These are phyloP conservation scores for Manis javanica DNA, from an alignment of 2,797 vertebrate genomes.

Conservation along the genomic window DNA sequence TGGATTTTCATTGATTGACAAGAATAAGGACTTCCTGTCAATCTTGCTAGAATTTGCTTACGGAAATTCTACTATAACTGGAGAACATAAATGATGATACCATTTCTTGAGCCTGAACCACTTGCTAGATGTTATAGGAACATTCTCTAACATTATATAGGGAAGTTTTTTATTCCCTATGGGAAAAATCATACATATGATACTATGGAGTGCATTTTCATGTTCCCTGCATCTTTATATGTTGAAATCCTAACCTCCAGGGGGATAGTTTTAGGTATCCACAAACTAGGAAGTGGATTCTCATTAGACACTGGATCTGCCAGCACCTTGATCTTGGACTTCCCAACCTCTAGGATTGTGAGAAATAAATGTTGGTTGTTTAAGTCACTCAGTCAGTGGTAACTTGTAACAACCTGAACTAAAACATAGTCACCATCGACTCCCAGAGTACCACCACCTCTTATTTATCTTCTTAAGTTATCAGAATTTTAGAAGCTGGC, in stretches of 20 bases:
- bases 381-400: neutral
- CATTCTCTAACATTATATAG: neutral
- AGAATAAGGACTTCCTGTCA: neutral
- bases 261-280: neutral
- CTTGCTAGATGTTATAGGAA: neutral
- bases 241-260: neutral
- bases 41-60: neutral
- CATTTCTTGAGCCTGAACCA: neutral
- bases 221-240: too few relatives aligned
- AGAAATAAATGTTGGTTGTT: neutral
- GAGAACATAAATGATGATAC: neutral
- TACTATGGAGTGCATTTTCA: too few relatives aligned
- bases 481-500: neutral
- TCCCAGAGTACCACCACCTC: neutral
- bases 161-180: neutral
- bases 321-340: neutral
- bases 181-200: neutral
- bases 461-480: neutral
- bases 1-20: neutral
- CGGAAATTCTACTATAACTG: neutral
- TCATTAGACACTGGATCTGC: neutral
- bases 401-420: neutral
- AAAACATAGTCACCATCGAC: neutral
- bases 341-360: neutral
- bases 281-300: neutral